Evolutionary conservation across 2,888 invertebrate genomes (phyloP), one percentile per base, ranked within the genome.

Genomic region (Erannis defoliaria): DNA sequence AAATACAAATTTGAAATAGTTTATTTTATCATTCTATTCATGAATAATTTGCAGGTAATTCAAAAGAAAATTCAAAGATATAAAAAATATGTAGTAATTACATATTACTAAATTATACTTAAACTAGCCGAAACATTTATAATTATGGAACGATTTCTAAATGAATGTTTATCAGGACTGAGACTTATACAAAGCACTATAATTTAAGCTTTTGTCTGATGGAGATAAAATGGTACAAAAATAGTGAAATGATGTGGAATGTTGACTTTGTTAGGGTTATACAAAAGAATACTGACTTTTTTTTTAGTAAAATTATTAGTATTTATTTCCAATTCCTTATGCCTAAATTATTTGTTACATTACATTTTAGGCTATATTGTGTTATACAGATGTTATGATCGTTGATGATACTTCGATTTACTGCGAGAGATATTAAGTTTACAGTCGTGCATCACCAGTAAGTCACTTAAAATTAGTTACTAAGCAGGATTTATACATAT

Each of bases 1-100:
- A 42, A n/a, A 75, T 86, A 89, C 82, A 88, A 89, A 88, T 87
- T 80, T 80, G 82, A 85, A 90, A 88, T 78, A 76, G 80, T 88
- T 89, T 89, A 86, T 88, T 88, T 84, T 80, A 80, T 79, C 76
- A 80, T 86, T 81, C 82, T 84, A 86, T 86, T 82, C 80, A 85
- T 73, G 80, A 86, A 85, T 85, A 83, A 84, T 83, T 81, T 82
- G 82, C 78, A 77, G 77, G 72, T 78, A 81, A 78, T 81, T 81
- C 75, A 78, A 79, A 80, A 79, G 78, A 80, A 80, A 80, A 82
- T 81, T 79, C 81, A 80, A 76, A 77, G 78, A 82, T 82, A 87
- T 84, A 88, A 85, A 62, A 38, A 84, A 83, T 81, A 84, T 79
- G 71, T 77, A 80, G 78, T 82, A 83, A 82, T 29, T 51, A 51